Evolutionary conservation across 2,888 invertebrate species (phyloP), one percentile per base, ranked within the genome.

Genomic region (Rhagium mordax): DNA sequence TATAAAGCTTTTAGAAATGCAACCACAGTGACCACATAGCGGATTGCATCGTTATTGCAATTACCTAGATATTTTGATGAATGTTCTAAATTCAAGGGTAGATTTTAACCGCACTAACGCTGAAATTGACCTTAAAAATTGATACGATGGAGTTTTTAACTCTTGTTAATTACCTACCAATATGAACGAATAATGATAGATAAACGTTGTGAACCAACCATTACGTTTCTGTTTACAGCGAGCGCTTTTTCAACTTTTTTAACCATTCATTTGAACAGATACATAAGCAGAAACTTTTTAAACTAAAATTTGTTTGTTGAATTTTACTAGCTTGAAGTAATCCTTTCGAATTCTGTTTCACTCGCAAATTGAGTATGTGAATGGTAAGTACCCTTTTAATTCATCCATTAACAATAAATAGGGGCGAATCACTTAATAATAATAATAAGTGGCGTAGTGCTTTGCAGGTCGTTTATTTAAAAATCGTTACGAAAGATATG

Each of bases 211-310:
- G 41, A 73, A 74, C 71, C 66, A 70, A 78, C 74, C 72, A 77
- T 74, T 73, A 75, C 76, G 78, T 78, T 74, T 78, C 74, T 80
- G 79, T 81, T 80, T 79, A 80, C 78, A 78, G 68, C 78, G 74
- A 72, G 70, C 79, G 77, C 77, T 78, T 81, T 81, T 79, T 77
- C 72, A 74, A 71, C 77, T 78, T 81, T 81, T 79, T 77, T 72
- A 74, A 71, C 78, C 79, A 81, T 82, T 81, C 79, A 81, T 83
- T 80, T 67, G 77, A 78, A 75, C 80, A 81, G 82, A 80, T 82
- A 81, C 80, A 79, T 78, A 78, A 78, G 75, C 77, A 69, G 72
- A 78, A 82, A 81, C 78, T 82, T 82, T 81, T 77, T 79, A 78
- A 81, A 80, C 79, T 77, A 73, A 75, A 81, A 80, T 75, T 81